Percentiles rank a stretch among this genome's conserved stretches.
phyloP scores from a whole-genome alignment of 1,140 invertebrate genomes.

The Asbolus verrucosus region DNA sequence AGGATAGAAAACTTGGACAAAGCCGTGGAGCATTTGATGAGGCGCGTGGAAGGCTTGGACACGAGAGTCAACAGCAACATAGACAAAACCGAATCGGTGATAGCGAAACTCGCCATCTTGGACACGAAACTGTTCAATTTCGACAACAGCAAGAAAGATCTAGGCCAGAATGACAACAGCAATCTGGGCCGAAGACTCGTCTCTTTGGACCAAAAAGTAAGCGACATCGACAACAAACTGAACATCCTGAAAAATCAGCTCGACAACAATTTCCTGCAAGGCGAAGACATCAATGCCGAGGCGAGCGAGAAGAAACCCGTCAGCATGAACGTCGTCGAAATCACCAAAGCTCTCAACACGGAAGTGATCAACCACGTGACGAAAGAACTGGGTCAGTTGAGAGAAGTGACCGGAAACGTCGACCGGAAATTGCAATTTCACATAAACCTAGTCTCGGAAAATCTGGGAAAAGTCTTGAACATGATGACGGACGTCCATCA shows the following conservation, averaged over 20 bases:
- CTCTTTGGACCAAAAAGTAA: conserved; percentile 83
- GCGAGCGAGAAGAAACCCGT: conserved; percentile 87
- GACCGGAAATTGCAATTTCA: conserved; percentile 87
- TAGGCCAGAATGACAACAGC: conserved; percentile 35
- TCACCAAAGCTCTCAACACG: conserved; percentile 81
- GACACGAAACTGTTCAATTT: conserved; percentile 77
- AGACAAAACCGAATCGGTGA: conserved; percentile 84
- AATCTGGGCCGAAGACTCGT: conserved; percentile 74
- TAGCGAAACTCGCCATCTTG: conserved; percentile 78
- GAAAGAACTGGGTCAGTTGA: conserved; percentile 79
- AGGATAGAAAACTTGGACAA: conserved; percentile 88
- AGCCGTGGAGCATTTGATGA: conserved; percentile 86
- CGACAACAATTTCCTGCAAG: conserved; percentile 82
- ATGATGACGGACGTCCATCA: conserved; percentile 85
- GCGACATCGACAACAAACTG: conserved; percentile 82
- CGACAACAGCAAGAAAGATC: conserved; percentile 47
- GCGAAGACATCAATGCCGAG: conserved; percentile 84
- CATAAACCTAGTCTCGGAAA: conserved; percentile 84
- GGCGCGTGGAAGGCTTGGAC: conserved; percentile 83
- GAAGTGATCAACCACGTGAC: conserved; percentile 82
- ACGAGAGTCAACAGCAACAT: conserved; percentile 84
- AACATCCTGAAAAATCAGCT: conserved; percentile 83
- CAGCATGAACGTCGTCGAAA: conserved; percentile 82
- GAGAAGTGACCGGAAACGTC: conserved; percentile 80
- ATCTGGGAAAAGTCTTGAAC: conserved; percentile 79